Percentiles rank a stretch among this genome's conserved stretches.
Conservation (phyloP, 35 echinoderm and acorn worm genomes). For the Ophiothrix spiculata region DNA sequence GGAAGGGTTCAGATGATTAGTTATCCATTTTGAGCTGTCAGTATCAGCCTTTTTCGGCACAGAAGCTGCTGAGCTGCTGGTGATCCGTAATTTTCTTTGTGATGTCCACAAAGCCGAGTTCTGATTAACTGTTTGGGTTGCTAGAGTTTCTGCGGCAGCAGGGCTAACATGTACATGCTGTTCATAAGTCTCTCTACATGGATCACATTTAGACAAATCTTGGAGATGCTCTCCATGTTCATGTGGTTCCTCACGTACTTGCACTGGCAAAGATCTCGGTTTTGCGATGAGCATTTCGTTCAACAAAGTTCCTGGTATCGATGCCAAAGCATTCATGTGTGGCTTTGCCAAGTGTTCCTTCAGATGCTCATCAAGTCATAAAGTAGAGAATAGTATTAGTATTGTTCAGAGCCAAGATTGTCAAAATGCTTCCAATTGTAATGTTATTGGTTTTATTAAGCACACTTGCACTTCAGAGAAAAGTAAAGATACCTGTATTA, state of each 20-base stretch:
- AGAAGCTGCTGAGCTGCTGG: constrained; percentile 6
- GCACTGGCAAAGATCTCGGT: background rate
- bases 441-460: no score
- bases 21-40: background rate
- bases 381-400: no score
- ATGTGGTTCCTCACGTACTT: background rate
- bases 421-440: no score
- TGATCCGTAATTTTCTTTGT: background rate
- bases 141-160: background rate
- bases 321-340: background rate
- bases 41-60: constrained; percentile 27
- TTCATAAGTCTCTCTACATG: background rate
- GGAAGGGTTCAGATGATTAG: background rate
- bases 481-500: no score
- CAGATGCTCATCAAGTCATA: constrained; percentile 2
- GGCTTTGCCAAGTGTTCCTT: background rate
- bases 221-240: background rate
- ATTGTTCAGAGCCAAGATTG: no score
- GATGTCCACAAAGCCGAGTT: background rate
- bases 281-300: background rate
- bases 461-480: no score
- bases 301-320: constrained; percentile 9
- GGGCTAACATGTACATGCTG: background rate
- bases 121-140: background rate
- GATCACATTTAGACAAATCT: constrained; percentile 1